These are phyloP conservation scores for Passer domesticus DNA, from an alignment of 2,113 vertebrate species.

Conservation along the genomic window DNA sequence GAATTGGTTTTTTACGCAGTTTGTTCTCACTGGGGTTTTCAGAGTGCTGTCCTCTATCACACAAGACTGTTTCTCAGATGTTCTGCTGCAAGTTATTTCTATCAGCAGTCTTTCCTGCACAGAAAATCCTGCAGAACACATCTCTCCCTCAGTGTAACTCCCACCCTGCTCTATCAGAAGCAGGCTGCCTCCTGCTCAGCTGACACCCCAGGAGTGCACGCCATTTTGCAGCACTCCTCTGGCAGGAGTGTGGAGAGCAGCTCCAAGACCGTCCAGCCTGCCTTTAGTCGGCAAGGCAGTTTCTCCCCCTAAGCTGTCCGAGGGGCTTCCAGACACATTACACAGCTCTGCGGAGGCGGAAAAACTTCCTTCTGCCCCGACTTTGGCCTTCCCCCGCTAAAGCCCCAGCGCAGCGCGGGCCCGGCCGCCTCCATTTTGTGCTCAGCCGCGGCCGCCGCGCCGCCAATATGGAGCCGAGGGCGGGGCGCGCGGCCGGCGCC, in stretches of 20 bases:
- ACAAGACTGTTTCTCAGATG: neutral
- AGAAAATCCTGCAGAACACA: neutral
- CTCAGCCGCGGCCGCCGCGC: neutral
- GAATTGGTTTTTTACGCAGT: neutral
- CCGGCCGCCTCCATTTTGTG: constrained; percentile 55
- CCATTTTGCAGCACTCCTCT: neutral
- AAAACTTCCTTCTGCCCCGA: neutral
- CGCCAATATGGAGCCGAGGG: constrained; percentile 41
- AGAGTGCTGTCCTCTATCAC: neutral
- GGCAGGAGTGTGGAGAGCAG: fast-evolving
- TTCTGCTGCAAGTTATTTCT: neutral
- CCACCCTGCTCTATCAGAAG: neutral
- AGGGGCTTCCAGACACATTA: neutral
- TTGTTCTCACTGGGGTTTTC: neutral
- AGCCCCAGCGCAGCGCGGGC: fast-evolving
- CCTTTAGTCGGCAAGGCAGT: fast-evolving
- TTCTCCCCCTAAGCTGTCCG: neutral
- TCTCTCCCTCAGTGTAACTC: neutral
- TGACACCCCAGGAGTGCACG: neutral
- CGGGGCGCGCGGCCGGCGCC: neutral
- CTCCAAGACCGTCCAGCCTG: fast-evolving
- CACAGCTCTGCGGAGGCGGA: fast-evolving
- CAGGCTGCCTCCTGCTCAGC: neutral
- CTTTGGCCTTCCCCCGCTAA: fast-evolving
- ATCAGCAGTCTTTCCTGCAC: neutral